Evolutionary conservation across 2,797 vertebrate genomes (phyloP).

Genomic region (Propithecus deckenii): DNA sequence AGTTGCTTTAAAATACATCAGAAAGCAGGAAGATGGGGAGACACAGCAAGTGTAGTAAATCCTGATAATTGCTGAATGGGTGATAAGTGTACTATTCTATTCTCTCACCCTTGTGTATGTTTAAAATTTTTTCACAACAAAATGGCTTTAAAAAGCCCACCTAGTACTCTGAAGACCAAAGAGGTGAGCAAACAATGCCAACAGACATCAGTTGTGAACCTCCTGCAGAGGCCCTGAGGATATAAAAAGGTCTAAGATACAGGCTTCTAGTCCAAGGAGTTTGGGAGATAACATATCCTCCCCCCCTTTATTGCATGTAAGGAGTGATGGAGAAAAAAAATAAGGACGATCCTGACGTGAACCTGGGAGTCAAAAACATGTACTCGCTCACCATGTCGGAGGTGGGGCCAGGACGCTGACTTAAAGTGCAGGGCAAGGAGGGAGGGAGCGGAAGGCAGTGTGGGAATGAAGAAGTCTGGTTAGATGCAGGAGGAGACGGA

Average conservation of each 20-base stretch:
- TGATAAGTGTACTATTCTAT: not conserved
- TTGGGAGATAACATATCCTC: not conserved
- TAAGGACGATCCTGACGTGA: not conserved
- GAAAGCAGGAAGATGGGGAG: not conserved
- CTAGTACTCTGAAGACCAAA: constrained; percentile 14
- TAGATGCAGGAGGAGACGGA: not conserved
- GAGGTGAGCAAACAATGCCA: not conserved
- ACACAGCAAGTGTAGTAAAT: not conserved
- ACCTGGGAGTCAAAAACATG: not conserved
- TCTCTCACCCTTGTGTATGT: not conserved
- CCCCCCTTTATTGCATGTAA: not conserved
- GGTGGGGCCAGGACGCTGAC: not conserved
- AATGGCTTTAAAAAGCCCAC: not conserved
- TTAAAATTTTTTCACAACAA: constrained; percentile 19
- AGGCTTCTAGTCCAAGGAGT: not conserved
- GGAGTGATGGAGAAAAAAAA: constrained; percentile 16
- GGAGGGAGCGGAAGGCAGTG: not conserved
- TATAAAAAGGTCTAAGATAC: not conserved
- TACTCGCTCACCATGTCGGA: not conserved
- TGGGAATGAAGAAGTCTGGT: not conserved
- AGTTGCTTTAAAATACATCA: constrained; percentile 38
- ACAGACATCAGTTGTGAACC: not conserved
- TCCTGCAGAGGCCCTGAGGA: not conserved
- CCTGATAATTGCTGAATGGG: not conserved
- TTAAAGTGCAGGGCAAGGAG: not conserved